A percentile compares a stretch with the other conserved stretches of the same genome.
phyloP scores from a whole-genome alignment of 1,140 invertebrate genomes.

The Anthonomus grandis region DNA sequence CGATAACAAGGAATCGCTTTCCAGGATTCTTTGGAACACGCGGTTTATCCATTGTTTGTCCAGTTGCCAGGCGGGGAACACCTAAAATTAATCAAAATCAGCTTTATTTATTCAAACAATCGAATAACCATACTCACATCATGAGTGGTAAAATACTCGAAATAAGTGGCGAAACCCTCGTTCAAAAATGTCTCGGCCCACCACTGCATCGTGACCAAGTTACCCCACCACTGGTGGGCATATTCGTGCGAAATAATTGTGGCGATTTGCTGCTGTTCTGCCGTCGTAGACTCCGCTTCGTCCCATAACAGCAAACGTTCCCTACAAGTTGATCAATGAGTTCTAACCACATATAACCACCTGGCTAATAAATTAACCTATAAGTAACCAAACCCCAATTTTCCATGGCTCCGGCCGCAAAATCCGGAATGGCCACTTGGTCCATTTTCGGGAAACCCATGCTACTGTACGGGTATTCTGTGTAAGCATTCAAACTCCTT shows the following conservation, averaged over 20 bases:
- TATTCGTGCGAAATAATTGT: conserved; percentile 61
- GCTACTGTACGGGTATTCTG: conserved; percentile 11
- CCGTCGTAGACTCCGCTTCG: conserved; percentile 49
- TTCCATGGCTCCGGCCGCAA: conserved; percentile 88
- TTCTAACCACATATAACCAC: conserved; percentile 52
- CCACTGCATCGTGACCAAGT: conserved; percentile 61
- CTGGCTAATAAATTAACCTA: too few relatives aligned
- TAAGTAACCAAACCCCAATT: conserved; percentile 92
- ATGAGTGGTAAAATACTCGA: conserved; percentile 42
- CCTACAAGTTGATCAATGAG: conserved; percentile 42
- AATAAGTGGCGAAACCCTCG: conserved; percentile 54
- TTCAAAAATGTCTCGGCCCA: conserved; percentile 54
- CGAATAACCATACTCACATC: conserved; percentile 24
- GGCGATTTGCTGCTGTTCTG: conserved; percentile 50
- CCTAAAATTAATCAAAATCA: conserved; percentile 18
- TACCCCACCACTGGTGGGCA: conserved; percentile 69
- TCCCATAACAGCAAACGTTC: conserved; percentile 60
- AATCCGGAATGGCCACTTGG: conserved; percentile 71
- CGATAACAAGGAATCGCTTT: conserved; percentile 59
- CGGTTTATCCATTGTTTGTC: conserved; percentile 58
- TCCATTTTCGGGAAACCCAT: conserved; percentile 50
- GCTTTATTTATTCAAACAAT: conserved; percentile 1
- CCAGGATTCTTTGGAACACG: conserved; percentile 63
- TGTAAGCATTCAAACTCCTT: conserved; percentile 17
- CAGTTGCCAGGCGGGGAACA: conserved; percentile 33